Evolutionary conservation across 2,888 invertebrate species (phyloP).

Genomic region (Tenodera sinensis): DNA sequence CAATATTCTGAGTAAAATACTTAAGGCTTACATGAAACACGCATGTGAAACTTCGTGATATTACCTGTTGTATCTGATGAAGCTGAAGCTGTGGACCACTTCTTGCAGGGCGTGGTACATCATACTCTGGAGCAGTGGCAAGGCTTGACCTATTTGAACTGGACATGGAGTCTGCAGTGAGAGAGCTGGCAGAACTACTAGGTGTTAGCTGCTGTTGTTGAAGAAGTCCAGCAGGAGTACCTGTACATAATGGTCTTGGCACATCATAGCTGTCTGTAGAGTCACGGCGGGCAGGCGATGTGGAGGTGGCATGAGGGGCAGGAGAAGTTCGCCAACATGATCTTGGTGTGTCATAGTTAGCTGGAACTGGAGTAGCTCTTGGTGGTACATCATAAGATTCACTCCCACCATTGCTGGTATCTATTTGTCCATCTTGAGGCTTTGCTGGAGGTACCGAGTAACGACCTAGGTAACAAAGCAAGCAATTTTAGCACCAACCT

Average conservation of each 20-base stretch:
- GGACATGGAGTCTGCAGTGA: slow-evolving; percentile 56
- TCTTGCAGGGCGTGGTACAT: slow-evolving; percentile 51
- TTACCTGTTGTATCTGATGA: slow-evolving; percentile 32
- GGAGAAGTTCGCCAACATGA: slow-evolving; percentile 34
- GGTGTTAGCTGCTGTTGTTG: slow-evolving; percentile 56
- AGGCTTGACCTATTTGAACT: slow-evolving; percentile 52
- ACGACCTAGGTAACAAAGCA: slow-evolving; percentile 36
- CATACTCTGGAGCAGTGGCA: slow-evolving; percentile 64
- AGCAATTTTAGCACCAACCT: background rate
- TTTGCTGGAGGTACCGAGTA: slow-evolving; percentile 33
- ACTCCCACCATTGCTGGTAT: slow-evolving; percentile 35
- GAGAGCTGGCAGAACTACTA: slow-evolving; percentile 63
- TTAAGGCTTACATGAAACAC: no score
- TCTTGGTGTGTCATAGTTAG: slow-evolving; percentile 53
- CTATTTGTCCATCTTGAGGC: background rate
- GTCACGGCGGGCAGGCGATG: slow-evolving; percentile 35
- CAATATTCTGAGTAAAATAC: no score
- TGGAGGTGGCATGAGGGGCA: slow-evolving; percentile 32
- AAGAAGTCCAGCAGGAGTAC: slow-evolving; percentile 39
- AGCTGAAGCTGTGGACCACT: slow-evolving; percentile 35
- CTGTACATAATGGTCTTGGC: slow-evolving; percentile 51
- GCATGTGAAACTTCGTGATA: no score
- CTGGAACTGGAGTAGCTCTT: slow-evolving; percentile 51
- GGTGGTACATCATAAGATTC: slow-evolving; percentile 62
- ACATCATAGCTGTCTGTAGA: slow-evolving; percentile 59